Conservation (phyloP, 2,113 vertebrate species). For the Cathartes aura region DNA sequence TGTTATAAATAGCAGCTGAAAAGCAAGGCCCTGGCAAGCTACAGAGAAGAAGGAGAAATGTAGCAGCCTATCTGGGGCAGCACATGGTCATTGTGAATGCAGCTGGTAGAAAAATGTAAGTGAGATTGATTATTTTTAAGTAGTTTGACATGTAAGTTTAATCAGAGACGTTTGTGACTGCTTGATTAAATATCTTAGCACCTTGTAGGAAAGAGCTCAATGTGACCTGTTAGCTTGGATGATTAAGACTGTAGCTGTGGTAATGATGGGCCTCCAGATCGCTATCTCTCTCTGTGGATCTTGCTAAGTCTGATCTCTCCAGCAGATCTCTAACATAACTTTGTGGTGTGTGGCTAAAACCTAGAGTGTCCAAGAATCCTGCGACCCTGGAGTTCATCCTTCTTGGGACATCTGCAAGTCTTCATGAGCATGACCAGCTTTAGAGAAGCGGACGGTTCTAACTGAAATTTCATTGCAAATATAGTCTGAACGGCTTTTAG, state of each 20-base stretch:
- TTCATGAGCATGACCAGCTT: background rate
- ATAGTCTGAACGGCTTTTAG: background rate
- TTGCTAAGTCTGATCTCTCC: background rate
- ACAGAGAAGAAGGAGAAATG: background rate
- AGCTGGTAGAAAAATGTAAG: background rate
- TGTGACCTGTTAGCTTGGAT: background rate
- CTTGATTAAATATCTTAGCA: background rate
- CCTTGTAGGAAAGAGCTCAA: background rate
- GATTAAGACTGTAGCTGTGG: background rate
- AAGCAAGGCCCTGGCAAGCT: background rate
- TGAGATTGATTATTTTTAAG: background rate
- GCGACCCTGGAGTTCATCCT: accelerated
- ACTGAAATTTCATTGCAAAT: background rate
- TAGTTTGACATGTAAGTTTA: background rate
- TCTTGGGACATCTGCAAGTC: accelerated
- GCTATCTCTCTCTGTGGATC: background rate
- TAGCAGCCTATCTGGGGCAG: background rate
- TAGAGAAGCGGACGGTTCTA: background rate
- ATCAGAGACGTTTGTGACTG: background rate
- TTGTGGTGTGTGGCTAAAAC: background rate
- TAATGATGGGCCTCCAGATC: background rate
- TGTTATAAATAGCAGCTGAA: background rate
- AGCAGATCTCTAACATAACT: background rate
- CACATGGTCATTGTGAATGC: accelerated
- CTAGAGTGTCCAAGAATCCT: background rate